phyloP scores from a whole-genome alignment of 2,797 vertebrate genomes.

The Sardinella longiceps region DNA sequence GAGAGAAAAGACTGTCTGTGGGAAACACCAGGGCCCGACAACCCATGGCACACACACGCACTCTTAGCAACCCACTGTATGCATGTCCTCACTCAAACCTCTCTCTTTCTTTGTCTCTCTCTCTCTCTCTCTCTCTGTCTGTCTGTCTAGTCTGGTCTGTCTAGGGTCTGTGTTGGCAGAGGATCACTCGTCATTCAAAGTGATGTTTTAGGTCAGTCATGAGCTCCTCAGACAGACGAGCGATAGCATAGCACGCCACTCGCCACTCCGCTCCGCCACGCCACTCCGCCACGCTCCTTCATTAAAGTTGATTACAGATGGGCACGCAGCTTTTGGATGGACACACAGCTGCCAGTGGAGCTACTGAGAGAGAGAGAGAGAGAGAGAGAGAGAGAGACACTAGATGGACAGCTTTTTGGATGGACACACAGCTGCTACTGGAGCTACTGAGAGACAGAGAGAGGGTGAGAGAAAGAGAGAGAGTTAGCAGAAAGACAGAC shows the following conservation, averaged over 20 bases:
- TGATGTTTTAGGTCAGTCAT: background rate
- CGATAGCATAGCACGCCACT: too few species aligned
- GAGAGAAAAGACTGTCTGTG: constrained; percentile 2
- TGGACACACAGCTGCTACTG: background rate
- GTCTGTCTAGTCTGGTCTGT: background rate
- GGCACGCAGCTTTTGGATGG: background rate
- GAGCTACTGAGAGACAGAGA: background rate
- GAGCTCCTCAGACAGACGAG: background rate
- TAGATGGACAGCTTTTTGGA: too few species aligned
- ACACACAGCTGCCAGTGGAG: background rate
- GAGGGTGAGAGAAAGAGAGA: too few species aligned
- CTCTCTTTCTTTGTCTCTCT: background rate
- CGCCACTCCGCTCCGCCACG: background rate
- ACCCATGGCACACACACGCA: background rate
- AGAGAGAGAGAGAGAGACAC: too few species aligned
- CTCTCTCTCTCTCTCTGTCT: background rate
- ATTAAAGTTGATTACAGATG: background rate
- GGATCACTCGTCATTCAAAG: background rate
- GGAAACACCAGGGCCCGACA: background rate
- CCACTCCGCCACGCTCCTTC: background rate
- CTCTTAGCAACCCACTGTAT: background rate
- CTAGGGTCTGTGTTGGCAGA: background rate
- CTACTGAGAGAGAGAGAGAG: too few species aligned
- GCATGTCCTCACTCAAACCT: background rate
- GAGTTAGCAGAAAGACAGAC: too few species aligned